Conservation (phyloP, 1,140 invertebrate species). For the Pentalonia nigronervosa region DNA sequence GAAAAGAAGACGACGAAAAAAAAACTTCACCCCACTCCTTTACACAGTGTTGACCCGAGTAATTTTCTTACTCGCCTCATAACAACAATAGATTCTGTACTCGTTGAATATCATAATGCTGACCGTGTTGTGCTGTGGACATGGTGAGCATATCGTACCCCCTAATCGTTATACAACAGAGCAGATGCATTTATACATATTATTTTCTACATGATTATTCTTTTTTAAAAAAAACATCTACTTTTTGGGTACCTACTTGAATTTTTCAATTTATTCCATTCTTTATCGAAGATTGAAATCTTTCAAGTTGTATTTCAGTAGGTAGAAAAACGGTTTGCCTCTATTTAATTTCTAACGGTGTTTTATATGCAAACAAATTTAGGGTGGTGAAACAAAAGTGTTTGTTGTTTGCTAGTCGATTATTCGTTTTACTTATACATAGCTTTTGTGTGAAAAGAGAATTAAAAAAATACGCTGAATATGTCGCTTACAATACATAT, state of each 20-base stretch:
- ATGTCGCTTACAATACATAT: not conserved
- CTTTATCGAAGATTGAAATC: constrained; percentile 45
- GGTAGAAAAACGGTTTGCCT: not conserved
- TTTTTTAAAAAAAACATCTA: not conserved
- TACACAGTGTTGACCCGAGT: constrained; percentile 52
- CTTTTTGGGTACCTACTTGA: not conserved
- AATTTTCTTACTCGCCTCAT: constrained; percentile 54
- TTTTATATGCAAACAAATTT: not conserved
- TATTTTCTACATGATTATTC: constrained; percentile 28
- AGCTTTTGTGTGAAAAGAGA: not conserved
- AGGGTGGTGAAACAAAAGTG: constrained; percentile 35
- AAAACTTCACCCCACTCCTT: constrained; percentile 38
- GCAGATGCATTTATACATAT: constrained; percentile 47
- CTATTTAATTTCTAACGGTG: constrained; percentile 20
- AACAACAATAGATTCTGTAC: constrained; percentile 37
- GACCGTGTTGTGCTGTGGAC: constrained; percentile 33
- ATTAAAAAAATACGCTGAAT: not conserved
- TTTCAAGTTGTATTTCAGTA: not conserved
- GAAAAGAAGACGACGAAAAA: constrained; percentile 38
- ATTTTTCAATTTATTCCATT: constrained; percentile 33
- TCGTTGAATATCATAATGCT: constrained; percentile 3
- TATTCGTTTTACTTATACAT: not conserved
- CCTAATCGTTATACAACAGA: not conserved
- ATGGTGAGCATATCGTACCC: not conserved
- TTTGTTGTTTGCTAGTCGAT: constrained; percentile 31